phyloP scores from a whole-genome alignment of 2,797 vertebrate species.

The Eutrigla gurnardus region DNA sequence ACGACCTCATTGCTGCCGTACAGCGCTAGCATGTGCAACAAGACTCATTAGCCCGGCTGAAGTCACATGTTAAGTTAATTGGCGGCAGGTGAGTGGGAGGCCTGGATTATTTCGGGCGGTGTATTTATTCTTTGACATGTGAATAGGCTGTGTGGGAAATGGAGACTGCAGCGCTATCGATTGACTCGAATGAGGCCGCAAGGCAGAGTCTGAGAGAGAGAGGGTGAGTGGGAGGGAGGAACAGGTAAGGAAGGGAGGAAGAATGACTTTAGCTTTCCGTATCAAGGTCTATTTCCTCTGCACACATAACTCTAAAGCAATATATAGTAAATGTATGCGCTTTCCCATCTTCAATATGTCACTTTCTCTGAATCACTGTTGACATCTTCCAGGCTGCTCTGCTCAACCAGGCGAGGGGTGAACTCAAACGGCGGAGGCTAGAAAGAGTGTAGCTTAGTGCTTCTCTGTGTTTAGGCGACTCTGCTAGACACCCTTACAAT shows the following conservation, averaged over 20 bases:
- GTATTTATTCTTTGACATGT: slow-evolving; percentile 35
- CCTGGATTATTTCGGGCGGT: slow-evolving; percentile 21
- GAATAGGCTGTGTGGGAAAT: slow-evolving; percentile 50
- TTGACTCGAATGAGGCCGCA: slow-evolving; percentile 48
- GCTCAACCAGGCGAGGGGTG: too few species aligned
- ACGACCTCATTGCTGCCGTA: neutral
- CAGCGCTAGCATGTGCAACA: neutral
- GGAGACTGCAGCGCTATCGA: slow-evolving; percentile 50
- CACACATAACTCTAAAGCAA: slow-evolving; percentile 19
- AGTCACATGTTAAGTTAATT: slow-evolving; percentile 38
- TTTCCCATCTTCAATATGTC: slow-evolving; percentile 10
- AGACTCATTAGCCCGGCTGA: slow-evolving; percentile 44
- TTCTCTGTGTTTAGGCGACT: too few species aligned
- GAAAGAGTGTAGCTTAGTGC: too few species aligned
- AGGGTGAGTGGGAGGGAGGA: slow-evolving; percentile 17
- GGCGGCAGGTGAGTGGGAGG: slow-evolving; percentile 42
- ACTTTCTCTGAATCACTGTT: slow-evolving; percentile 27
- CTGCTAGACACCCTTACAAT: too few species aligned
- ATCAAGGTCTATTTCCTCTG: slow-evolving; percentile 28
- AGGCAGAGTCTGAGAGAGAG: slow-evolving; percentile 13
- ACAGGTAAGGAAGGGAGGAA: neutral
- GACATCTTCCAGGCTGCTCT: slow-evolving; percentile 2
- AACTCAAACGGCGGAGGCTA: too few species aligned
- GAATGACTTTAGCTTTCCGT: slow-evolving; percentile 24
- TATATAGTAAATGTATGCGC: slow-evolving; percentile 5